Base-by-base conservation (phyloP, 2,888 invertebrate species). In the Pinctada fucata region DNA sequence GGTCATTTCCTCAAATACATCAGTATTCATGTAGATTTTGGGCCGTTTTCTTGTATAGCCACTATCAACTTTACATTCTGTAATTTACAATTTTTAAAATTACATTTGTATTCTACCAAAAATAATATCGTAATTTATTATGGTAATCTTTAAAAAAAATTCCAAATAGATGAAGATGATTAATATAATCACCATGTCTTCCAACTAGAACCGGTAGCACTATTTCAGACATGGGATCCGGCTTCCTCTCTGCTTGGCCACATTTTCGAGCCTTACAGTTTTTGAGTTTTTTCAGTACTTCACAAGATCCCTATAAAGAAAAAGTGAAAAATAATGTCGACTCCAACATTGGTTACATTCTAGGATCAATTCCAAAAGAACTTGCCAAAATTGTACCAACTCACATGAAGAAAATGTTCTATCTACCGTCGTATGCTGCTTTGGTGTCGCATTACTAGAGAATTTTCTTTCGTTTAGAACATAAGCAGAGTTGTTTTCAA, bases 241-340 rank as follows among this genome's bases (percentile, higher is more conserved):
- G 76, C 52, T 82, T 81, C 3, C 80, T 77, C 48, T 83, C 76
- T 16, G 83, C 71, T 67, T 86, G 84, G 6, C 81, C 66, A n/a
- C 81, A 76, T 63, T 79, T 79, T 45, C 84, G 76, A 5, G 85
- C 80, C 72, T 83, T 85, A 0, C 87, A 85, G 16, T 82, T 78
- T 52, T 84, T 84, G 13, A 89, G 76, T 58, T 87, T 85, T 82
- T 90, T 88, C 63, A 90, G 70, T 5, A 88, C 86, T 65, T 86
- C 85, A 81, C 88, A 88, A 0, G 85, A 79, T 5, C 90, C 90
- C 86, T 87, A 75, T 2, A 78, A 71, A 16, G 31, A 63, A 67
- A 45, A 67, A 31, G n/a, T 8, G 10, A 47, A 64, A 8, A 49
- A 71, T 16, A 31, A 31, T 31, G 31, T 31, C 31, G 31, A 31